Base-by-base conservation (phyloP, 2,113 vertebrate species). In the Urocitellus parryii region DNA sequence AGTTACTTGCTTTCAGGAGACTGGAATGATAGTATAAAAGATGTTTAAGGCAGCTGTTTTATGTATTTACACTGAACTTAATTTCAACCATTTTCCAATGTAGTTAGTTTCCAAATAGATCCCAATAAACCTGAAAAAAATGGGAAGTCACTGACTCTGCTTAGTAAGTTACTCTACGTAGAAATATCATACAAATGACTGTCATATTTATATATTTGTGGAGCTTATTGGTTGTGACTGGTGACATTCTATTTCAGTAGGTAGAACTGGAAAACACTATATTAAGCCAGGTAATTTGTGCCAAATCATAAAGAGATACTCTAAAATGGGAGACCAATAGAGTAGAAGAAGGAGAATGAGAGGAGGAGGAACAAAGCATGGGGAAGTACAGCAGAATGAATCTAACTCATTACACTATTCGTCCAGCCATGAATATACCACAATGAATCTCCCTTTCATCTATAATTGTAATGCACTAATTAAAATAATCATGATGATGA, bases 11-110 rank as follows among this genome's bases (percentile, higher is more conserved):
- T 82, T 94, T 94, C 65, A 65, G 63, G 56, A 72, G 74, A 81
- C 27, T 53, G 5, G 1, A 84, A 79, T 83, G 53, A 77, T 22
- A 73, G 7, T 80, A 45, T 51, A 61, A 91, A 53, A 61, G 27
- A 81, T 73, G 11, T 20, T 3, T 11, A 79, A 82, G 45, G 4
- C 2, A 53, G 76, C 2, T 37, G 83, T 51, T 68, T 45, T 37
- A 58, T 90, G 83, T 68, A 80, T 77, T 45, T 56, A 32, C 70
- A 51, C 79, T 91, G 88, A 94, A 68, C 53, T 81, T 91, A 45
- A 34, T 45, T 78, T 95, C 68, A 74, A 85, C 17, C 90, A 81
- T 20, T 81, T 90, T 94, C 92, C 34, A 82, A 72, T 42, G 83
- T 61, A 65, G 32, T 48, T 58, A 58, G 3, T 13, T 85, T 82